A percentile compares a stretch with the other conserved stretches of the same genome.
Conservation (phyloP, 1,140 invertebrate species). For the Chymomyza costata region DNA sequence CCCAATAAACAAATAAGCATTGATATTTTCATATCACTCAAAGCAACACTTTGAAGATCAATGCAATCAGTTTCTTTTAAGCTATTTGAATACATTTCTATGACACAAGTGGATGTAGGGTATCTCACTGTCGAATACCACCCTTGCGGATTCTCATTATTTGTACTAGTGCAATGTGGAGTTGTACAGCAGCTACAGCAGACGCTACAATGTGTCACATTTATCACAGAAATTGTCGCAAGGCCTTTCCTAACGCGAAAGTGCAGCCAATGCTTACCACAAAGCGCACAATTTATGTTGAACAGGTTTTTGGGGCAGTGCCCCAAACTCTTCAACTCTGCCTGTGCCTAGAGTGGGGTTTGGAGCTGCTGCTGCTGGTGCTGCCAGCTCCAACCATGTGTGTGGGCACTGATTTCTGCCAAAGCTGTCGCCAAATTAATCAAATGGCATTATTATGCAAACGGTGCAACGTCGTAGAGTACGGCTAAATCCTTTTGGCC, state of each 20-base stretch:
- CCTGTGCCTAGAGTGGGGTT: neutral
- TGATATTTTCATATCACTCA: too few relatives aligned
- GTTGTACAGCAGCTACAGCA: slow-evolving; percentile 28
- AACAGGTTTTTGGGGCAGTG: slow-evolving; percentile 36
- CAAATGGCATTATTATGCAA: slow-evolving; percentile 68
- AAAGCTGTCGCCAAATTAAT: slow-evolving; percentile 57
- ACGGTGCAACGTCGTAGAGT: slow-evolving; percentile 19
- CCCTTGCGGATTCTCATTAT: slow-evolving; percentile 57
- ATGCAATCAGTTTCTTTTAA: too few relatives aligned
- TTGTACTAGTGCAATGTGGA: too few relatives aligned
- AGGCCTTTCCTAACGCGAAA: slow-evolving; percentile 33
- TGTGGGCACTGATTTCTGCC: slow-evolving; percentile 17
- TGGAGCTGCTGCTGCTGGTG: too few relatives aligned
- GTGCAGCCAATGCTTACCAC: too few relatives aligned
- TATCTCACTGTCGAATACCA: too few relatives aligned
- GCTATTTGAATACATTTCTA: too few relatives aligned
- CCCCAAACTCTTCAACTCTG: slow-evolving; percentile 42
- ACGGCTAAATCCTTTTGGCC: too few relatives aligned
- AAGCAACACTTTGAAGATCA: too few relatives aligned
- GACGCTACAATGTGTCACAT: slow-evolving; percentile 65
- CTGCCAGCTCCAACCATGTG: neutral
- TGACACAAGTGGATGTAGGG: too few relatives aligned
- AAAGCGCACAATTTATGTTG: slow-evolving; percentile 49
- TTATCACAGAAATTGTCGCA: slow-evolving; percentile 60
- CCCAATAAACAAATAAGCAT: too few relatives aligned